Percentiles rank a stretch among this genome's conserved stretches.
Conservation (phyloP, 2,113 vertebrate genomes). For the Hymenochirus boettgeri region DNA sequence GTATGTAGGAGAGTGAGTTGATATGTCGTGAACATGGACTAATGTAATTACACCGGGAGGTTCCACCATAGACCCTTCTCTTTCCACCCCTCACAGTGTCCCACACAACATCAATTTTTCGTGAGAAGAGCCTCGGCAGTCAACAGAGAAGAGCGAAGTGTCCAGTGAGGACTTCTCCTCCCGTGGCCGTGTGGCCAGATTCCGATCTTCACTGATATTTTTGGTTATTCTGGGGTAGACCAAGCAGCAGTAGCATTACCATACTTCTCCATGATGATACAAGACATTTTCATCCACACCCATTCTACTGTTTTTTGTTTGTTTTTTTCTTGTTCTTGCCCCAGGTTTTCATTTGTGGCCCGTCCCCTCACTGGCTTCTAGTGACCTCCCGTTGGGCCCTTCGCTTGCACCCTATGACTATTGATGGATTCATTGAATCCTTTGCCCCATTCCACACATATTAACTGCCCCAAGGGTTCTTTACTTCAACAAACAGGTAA, state of each 20-base stretch:
- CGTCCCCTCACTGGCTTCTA: conserved; percentile 87
- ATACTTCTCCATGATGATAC: too few relatives aligned
- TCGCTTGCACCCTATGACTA: conserved; percentile 86
- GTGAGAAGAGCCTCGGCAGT: conserved; percentile 74
- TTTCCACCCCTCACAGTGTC: conserved; percentile 61
- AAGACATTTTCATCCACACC: too few relatives aligned
- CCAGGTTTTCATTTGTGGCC: conserved; percentile 89
- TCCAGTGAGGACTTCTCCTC: conserved; percentile 55
- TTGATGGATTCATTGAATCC: conserved; percentile 83
- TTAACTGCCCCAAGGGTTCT: conserved; percentile 92
- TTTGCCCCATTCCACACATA: conserved; percentile 88
- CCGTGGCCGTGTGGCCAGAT: conserved; percentile 73
- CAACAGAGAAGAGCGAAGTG: conserved; percentile 73
- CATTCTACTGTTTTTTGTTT: too few relatives aligned
- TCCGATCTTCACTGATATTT: conserved; percentile 87
- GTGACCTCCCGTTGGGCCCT: conserved; percentile 82
- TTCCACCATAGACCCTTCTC: not conserved
- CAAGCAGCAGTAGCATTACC: too few relatives aligned
- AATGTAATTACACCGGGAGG: too few relatives aligned
- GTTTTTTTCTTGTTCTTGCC: not conserved
- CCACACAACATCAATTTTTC: conserved; percentile 88
- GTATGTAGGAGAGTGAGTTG: too few relatives aligned
- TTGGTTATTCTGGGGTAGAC: conserved; percentile 83
- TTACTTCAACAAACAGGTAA: conserved; percentile 91
- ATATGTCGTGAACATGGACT: too few relatives aligned